These are phyloP conservation scores for Lumbricus terrestris DNA, from an alignment of 2,888 invertebrate genomes.

Conservation along the genomic window DNA sequence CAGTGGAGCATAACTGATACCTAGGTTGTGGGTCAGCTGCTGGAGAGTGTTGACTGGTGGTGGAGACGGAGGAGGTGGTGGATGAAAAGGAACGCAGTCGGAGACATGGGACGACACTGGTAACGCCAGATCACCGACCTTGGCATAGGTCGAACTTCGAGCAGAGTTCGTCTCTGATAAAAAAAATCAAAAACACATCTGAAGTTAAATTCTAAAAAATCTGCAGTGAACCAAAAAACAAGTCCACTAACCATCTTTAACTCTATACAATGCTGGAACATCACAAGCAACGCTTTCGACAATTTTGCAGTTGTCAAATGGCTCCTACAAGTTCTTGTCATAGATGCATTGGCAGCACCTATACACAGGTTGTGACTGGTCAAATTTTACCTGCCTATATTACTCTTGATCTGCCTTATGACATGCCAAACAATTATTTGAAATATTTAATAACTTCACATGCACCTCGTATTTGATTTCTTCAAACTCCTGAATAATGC, in stretches of 20 bases:
- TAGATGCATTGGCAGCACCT: too few species aligned
- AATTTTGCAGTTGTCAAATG: not conserved
- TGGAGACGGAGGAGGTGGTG: not conserved
- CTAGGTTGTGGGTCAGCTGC: slow-evolving; percentile 10
- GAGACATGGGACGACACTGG: not conserved
- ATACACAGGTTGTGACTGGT: too few species aligned
- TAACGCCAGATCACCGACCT: not conserved
- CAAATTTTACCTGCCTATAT: too few species aligned
- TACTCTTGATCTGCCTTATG: too few species aligned
- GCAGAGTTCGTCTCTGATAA: slow-evolving; percentile 13
- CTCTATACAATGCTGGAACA: too few species aligned
- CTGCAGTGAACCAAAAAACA: not conserved
- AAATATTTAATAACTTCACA: too few species aligned
- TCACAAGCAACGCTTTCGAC: too few species aligned
- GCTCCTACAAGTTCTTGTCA: not conserved
- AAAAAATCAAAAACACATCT: not conserved
- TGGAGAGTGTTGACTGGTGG: not conserved
- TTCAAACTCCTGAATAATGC: too few species aligned
- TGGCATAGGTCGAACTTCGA: slow-evolving; percentile 14
- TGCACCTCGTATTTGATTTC: too few species aligned
- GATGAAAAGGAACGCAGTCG: not conserved
- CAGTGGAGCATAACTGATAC: not conserved
- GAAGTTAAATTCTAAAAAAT: not conserved
- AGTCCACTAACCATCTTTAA: not conserved
- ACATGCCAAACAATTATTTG: too few species aligned